Percentiles rank a stretch among this genome's conserved stretches.
These are phyloP conservation scores for Nomada ferruginata DNA, from an alignment of 2,888 invertebrate genomes.

Conservation along the genomic window DNA sequence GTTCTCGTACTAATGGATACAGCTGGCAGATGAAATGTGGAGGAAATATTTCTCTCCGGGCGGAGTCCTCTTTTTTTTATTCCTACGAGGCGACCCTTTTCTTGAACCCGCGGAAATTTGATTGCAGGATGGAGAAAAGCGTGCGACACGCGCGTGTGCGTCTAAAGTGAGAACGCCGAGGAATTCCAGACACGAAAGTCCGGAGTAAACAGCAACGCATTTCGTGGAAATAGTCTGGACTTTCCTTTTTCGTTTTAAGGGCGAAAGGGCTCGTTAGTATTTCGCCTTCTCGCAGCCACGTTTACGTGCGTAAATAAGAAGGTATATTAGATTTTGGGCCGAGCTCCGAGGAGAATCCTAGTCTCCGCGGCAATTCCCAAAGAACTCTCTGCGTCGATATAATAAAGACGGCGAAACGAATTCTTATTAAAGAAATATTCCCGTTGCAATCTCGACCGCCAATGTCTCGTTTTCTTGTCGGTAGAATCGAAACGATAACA, in stretches of 20 bases:
- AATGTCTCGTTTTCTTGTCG: too few species aligned
- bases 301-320: conserved; percentile 47
- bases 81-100: too few species aligned
- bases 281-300: conserved; percentile 42
- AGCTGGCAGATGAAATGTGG: neutral
- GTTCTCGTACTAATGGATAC: neutral
- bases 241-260: conserved; percentile 40
- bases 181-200: conserved; percentile 70
- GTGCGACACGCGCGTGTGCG: neutral
- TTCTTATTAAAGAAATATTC: neutral
- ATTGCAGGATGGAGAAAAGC: conserved; percentile 44
- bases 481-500: too few species aligned
- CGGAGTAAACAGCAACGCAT: conserved; percentile 67
- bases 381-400: neutral
- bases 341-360: conserved; percentile 18
- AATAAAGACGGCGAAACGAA: neutral
- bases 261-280: conserved; percentile 69
- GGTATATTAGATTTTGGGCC: conserved; percentile 59
- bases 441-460: neutral
- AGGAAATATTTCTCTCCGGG: conserved; percentile 12
- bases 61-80: neutral
- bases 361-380: conserved; percentile 14
- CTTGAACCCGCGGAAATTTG: conserved; percentile 39
- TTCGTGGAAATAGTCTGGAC: conserved; percentile 26
- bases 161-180: neutral